Base-by-base conservation (phyloP, 2,113 vertebrate species). In the Sebastes fasciatus region DNA sequence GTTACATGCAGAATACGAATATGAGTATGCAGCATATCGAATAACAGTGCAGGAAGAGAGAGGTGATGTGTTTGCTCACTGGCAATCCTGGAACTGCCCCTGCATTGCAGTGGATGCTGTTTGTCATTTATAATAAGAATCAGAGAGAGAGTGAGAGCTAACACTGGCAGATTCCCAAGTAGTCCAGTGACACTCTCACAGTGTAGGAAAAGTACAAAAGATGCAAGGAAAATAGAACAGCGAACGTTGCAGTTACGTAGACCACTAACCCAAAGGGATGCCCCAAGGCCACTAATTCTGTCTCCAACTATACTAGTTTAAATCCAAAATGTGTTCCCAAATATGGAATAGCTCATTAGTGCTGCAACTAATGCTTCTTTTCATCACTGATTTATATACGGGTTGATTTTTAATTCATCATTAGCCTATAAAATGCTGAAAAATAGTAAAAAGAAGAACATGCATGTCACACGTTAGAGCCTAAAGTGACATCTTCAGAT, bases 101-200 rank as follows among this genome's bases (percentile, higher is more conserved):
- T 85, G 88, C 93, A 88, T 76, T 91, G 90, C 86, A 84, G 88
- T 61, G 68, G 57, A 77, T 48, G 34, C 62, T 78, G 76, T 63
- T 57, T 11, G 51, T 62, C 67, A 45, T 45, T 83, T 77, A 60
- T 26, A 67, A 26, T 23, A 26, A 14, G 26, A n/a, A 68, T 34
- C 23, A 51, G 65, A 26, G 64, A 10, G 10, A 26, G 64, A 10
- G 11, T 52, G 16, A 69, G 9, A 52, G 49, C 66, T 10, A 67
- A 67, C 45, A 16, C 45, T 49, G 64, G n/a, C 43, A 43, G 45
- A 67, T 23, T 8, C 10, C 64, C 46, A 11, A 52, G 16, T 34
- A 34, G 48, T 52, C 11, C 65, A 68, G 10, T 34, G 23, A 68
- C 21, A 65, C 34, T 8, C 26, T 34, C 42, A 45, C n/a, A 14